Evolutionary conservation across 2,888 invertebrate genomes (phyloP).

Genomic region (Hyalella azteca): DNA sequence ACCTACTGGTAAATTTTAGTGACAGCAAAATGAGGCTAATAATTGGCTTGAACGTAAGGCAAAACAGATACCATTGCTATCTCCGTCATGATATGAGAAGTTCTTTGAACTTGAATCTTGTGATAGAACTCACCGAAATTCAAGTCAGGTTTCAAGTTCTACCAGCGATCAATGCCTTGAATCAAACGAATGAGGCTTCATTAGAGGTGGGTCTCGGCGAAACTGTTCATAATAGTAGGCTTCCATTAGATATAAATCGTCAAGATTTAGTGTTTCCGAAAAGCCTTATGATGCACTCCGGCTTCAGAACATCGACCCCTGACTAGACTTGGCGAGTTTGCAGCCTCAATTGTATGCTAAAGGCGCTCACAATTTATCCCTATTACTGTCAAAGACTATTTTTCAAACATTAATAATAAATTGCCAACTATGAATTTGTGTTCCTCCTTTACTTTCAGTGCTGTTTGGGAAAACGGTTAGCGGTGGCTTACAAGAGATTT

Average conservation of each 20-base stretch:
- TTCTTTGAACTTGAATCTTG: neutral
- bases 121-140: slow-evolving; percentile 12
- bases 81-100: neutral
- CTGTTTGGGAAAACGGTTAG: no score
- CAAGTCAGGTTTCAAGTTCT: neutral
- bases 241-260: slow-evolving; percentile 34
- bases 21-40: no score
- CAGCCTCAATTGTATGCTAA: slow-evolving; percentile 13
- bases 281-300: slow-evolving; percentile 22
- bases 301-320: slow-evolving; percentile 24
- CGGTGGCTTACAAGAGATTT: no score
- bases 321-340: neutral
- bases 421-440: no score
- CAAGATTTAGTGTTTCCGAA: slow-evolving; percentile 27
- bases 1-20: no score
- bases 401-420: neutral
- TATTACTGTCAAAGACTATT: neutral
- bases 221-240: slow-evolving; percentile 36
- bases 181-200: slow-evolving; percentile 31
- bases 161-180: slow-evolving; percentile 29
- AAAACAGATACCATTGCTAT: no score
- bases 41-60: no score
- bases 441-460: no score
- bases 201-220: slow-evolving; percentile 19
- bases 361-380: neutral